These are phyloP conservation scores for Autographa pulchrina DNA, from an alignment of 2,888 invertebrate genomes.

Conservation along the genomic window DNA sequence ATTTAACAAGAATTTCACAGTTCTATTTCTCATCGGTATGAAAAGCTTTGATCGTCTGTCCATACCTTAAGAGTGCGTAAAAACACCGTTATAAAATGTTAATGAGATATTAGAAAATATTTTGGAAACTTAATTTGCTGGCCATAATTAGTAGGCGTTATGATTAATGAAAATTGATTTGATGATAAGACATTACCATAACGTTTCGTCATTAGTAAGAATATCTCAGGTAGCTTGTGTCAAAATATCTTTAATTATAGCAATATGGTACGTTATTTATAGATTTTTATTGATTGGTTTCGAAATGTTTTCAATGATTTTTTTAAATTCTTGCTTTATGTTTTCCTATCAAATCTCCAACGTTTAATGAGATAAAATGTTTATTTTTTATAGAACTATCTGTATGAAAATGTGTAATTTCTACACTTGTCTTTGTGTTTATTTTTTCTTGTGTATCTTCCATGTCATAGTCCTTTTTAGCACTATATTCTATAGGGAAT, in stretches of 20 bases:
- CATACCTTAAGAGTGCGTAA: conserved; percentile 7
- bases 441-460: background rate
- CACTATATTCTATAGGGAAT: background rate
- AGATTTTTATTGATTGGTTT: conserved; percentile 10
- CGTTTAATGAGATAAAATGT: too few relatives aligned
- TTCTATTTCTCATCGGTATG: background rate
- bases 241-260: conserved; percentile 36
- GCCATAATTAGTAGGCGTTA: conserved; percentile 46
- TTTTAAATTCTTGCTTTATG: background rate
- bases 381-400: too few relatives aligned
- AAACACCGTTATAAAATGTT: conserved; percentile 43
- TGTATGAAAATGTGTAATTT: too few relatives aligned
- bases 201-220: conserved; percentile 40
- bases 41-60: conserved; percentile 17
- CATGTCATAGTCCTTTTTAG: background rate
- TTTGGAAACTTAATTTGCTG: conserved; percentile 42
- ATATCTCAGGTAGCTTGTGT: conserved; percentile 24
- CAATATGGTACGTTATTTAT: conserved; percentile 33
- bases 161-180: conserved; percentile 52
- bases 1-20: background rate
- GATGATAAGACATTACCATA: conserved; percentile 42
- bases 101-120: conserved; percentile 39
- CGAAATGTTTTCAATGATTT: conserved; percentile 7
- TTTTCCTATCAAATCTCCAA: too few relatives aligned
- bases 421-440: background rate